Base-by-base conservation (phyloP, 2,113 vertebrate species). In the Forbesichthys agassizii region DNA sequence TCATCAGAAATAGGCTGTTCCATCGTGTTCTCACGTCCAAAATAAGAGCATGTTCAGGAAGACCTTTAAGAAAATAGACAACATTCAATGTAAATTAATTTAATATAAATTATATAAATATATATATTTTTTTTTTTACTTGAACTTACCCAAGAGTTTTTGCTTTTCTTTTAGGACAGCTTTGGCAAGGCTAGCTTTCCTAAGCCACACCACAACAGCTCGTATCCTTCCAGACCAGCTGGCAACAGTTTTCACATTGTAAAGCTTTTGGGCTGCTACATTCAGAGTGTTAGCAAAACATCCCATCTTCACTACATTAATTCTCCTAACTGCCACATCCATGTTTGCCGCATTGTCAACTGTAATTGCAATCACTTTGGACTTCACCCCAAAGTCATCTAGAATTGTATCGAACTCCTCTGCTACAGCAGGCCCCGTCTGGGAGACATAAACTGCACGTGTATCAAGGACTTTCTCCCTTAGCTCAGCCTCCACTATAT, bases 81-180 rank as follows among this genome's bases (percentile, higher is more conserved):
- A 27, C 27, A 27, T 27, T 27, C 20, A 27, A 27, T 27, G 20
- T 27, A 27, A 27, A 27, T 27, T 27, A 27, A 27, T 27, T 27
- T 27, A 2, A 27, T 27, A 27, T 27, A 27, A 2, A n/a, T n/a
- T n/a, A 27, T 27, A 27, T 27, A 27, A 27, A 27, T 27, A 27
- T 27, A 27, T 27, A 27, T 61, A 49, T 12, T 3, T 49, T 49
- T 49, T 14, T 42, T 61, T 47, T 14, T 14, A 8, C 9, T 47
- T 52, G 2, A 27, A 65, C 55, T 57, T 65, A 65, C 62, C 12
- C 33, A 73, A 56, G 16, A 61, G 57, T 52, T 4, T 48, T 49
- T 67, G 71, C 71, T 73, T 73, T 49, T 73, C 63, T n/a, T 18
- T 16, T 11, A 73, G 61, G 51, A 71, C 51, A 47, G 60, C n/a